Evolutionary conservation across 2,797 vertebrate genomes (phyloP), one percentile per base, ranked within the genome.

Genomic region (Pseudomugil tenellus): DNA sequence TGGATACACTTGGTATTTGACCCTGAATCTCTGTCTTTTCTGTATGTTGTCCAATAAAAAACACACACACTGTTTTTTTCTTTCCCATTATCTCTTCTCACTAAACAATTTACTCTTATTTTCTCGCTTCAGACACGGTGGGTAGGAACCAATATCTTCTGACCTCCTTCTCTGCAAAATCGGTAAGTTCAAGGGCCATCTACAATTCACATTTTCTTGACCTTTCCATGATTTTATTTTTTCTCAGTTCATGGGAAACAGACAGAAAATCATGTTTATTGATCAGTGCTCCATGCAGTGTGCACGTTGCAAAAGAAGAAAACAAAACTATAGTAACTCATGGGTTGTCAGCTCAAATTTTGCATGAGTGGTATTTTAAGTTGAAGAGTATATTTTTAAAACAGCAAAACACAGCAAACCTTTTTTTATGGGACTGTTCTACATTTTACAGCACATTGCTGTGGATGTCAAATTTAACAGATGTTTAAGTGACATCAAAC

Each of bases 181-280:
- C 59, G 69, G 92, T 93, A 72, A 93, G 92, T 91, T 82, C 63
- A 84, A 67, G 31, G 52, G 58, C 19, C 67, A 64, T 49, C 26
- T 16, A 23, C 32, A 81, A 58, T 46, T 46, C 59, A 17, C 6
- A 0, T 74, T 58, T 35, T 25, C 63, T 58, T 54, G 8, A 4
- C 1, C 41, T 48, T 12, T 8, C 48, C 26, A 1, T 73, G 19
- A 51, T 80, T 75, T 58, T 58, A n/a, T n/a, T n/a, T n/a, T 25
- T 53, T 76, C 58, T 74, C 67, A 63, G 5, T 17, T 6, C 1
- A 16, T 41, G 1, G 16, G 37, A 16, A 41, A 41, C 0, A 41
- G 16, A 17, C 37, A 41, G 17, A 14, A 37, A 37, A 16, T 17
- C 17, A 19, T 16, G 37, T 17, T 41, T 17, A 37, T 14, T 37